Evolutionary conservation across 2,113 vertebrate genomes (phyloP).

Genomic region (Oryzias melastigma): DNA sequence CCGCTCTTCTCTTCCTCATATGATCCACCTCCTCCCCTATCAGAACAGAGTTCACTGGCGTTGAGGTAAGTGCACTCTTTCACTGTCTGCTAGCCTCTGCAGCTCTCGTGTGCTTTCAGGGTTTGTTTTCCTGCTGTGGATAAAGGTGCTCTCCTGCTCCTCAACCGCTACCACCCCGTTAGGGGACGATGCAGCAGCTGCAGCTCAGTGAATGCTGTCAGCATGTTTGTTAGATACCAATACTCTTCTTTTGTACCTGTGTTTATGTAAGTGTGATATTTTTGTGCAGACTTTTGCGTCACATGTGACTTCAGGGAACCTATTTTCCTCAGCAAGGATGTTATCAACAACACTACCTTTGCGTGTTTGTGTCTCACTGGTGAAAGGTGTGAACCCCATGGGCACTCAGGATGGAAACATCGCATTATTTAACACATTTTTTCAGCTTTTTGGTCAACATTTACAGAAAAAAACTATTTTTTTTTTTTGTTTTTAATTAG

Average conservation of each 20-base stretch:
- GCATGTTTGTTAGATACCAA: slow-evolving; percentile 5
- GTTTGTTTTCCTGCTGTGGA: slow-evolving; percentile 14
- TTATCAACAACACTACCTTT: neutral
- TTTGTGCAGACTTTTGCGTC: neutral
- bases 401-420: neutral
- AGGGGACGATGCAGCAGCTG: neutral
- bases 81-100: neutral
- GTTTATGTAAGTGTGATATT: neutral
- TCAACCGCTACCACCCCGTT: neutral
- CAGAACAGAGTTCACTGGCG: slow-evolving; percentile 51
- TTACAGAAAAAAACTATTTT: too few relatives aligned
- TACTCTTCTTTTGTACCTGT: neutral
- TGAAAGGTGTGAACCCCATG: slow-evolving; percentile 11
- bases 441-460: neutral
- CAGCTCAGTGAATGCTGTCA: slow-evolving; percentile 7
- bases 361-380: neutral
- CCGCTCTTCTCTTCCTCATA: slow-evolving; percentile 1
- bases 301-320: neutral
- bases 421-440: too few relatives aligned
- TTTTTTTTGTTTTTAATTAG: neutral
- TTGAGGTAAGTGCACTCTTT: slow-evolving; percentile 62
- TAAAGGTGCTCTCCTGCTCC: neutral
- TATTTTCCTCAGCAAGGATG: slow-evolving; percentile 6
- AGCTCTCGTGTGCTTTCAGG: slow-evolving; percentile 1
- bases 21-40: slow-evolving; percentile 5